Percentiles rank a stretch among this genome's conserved stretches.
These are phyloP conservation scores for Macropis europaea DNA, from an alignment of 2,888 invertebrate species.

Conservation along the genomic window DNA sequence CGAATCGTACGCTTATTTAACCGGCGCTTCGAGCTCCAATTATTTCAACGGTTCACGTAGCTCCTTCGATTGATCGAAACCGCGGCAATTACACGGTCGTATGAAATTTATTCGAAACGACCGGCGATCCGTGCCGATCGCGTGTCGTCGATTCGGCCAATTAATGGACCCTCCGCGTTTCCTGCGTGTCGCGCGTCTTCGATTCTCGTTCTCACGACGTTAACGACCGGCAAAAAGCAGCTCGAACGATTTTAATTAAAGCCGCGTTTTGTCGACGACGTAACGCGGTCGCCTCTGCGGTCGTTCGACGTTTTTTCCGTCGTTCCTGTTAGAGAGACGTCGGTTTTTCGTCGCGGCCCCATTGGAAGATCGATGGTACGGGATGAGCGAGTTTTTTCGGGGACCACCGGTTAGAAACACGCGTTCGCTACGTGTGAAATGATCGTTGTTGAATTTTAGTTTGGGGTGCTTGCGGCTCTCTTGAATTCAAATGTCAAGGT, in stretches of 20 bases:
- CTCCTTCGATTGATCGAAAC: constrained; percentile 22
- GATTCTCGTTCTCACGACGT: constrained; percentile 59
- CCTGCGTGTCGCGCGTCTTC: constrained; percentile 13
- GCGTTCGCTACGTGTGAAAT: too few relatives aligned
- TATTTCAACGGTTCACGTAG: background rate
- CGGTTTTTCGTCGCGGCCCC: constrained; percentile 48
- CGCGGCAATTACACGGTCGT: constrained; percentile 34
- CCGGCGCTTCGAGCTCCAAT: constrained; percentile 31
- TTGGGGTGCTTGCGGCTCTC: too few relatives aligned
- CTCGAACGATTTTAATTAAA: constrained; percentile 66
- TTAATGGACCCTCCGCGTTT: constrained; percentile 32
- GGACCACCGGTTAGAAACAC: too few relatives aligned
- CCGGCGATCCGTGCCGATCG: constrained; percentile 14
- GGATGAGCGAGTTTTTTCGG: too few relatives aligned
- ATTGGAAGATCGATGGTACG: constrained; percentile 36
- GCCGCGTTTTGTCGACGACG: constrained; percentile 57
- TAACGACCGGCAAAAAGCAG: constrained; percentile 48
- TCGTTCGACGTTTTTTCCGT: constrained; percentile 6
- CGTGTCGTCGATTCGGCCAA: constrained; percentile 36
- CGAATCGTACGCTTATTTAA: constrained; percentile 32
- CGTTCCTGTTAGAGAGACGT: constrained; percentile 1
- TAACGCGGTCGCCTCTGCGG: constrained; percentile 28
- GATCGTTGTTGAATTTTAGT: too few relatives aligned
- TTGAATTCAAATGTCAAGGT: too few relatives aligned
- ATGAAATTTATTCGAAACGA: constrained; percentile 17